Conservation (phyloP, 2,797 vertebrate genomes). For the Rhincodon typus region DNA sequence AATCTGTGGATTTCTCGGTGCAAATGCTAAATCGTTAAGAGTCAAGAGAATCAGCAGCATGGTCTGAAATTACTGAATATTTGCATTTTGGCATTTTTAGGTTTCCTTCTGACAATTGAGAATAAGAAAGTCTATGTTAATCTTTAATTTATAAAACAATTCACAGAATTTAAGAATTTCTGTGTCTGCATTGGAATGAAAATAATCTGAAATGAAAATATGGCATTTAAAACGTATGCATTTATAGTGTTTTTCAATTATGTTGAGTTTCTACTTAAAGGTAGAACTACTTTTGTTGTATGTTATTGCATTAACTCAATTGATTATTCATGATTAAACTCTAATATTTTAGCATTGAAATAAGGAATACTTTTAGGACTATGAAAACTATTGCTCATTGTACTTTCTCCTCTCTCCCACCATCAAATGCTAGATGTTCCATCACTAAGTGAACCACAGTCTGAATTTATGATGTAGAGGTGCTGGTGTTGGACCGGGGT, state of each 20-base stretch:
- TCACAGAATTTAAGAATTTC: not conserved
- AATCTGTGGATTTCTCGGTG: not conserved
- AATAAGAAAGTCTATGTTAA: not conserved
- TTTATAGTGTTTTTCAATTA: not conserved
- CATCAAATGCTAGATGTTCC: not conserved
- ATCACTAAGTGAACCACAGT: not conserved
- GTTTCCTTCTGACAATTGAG: not conserved
- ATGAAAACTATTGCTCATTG: not conserved
- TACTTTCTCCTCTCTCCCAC: not conserved
- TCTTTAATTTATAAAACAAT: not conserved
- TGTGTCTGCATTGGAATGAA: not conserved
- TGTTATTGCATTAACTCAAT: not conserved
- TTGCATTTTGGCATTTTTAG: not conserved
- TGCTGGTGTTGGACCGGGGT: too few species aligned
- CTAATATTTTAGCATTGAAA: not conserved
- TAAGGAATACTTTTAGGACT: not conserved
- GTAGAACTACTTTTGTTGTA: not conserved
- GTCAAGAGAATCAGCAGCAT: not conserved
- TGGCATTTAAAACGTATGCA: not conserved
- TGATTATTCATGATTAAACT: not conserved
- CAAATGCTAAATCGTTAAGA: not conserved
- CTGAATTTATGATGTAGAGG: not conserved
- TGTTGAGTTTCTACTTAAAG: not conserved
- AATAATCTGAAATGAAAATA: not conserved
- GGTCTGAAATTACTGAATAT: constrained; percentile 9